phyloP scores from a whole-genome alignment of 2,888 invertebrate species.

The Pachliopta kotzebuea region DNA sequence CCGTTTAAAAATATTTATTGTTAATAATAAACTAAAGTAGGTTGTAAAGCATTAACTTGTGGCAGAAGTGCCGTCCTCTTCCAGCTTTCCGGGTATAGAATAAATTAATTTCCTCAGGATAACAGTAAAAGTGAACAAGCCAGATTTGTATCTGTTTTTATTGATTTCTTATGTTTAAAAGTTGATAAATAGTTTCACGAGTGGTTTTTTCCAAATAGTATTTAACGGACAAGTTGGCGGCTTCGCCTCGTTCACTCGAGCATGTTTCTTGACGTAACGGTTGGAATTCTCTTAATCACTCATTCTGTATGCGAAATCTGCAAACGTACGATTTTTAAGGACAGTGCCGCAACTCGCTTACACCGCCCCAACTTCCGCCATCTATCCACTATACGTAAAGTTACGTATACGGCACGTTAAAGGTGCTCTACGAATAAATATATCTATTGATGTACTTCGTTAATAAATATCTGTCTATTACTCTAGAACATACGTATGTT shows the following conservation, averaged over 20 bases:
- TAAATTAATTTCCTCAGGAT: not conserved
- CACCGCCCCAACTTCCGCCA: slow-evolving; percentile 41
- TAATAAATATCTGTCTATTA: slow-evolving; percentile 32
- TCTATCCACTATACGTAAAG: slow-evolving; percentile 10
- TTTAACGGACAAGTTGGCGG: slow-evolving; percentile 36
- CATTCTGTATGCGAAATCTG: slow-evolving; percentile 58
- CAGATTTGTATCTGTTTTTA: not conserved
- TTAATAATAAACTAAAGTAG: no score
- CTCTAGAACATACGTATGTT: slow-evolving; percentile 39
- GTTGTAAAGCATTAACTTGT: no score
- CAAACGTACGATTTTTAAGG: slow-evolving; percentile 51
- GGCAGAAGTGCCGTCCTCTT: no score
- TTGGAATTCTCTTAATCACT: slow-evolving; percentile 55
- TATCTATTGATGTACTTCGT: not conserved
- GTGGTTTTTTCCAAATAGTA: not conserved
- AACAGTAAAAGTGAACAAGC: not conserved
- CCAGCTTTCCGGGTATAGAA: not conserved
- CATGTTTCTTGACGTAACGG: slow-evolving; percentile 49
- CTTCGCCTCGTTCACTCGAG: slow-evolving; percentile 48
- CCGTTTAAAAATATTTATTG: no score
- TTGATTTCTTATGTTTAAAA: not conserved
- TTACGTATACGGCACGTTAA: slow-evolving; percentile 12
- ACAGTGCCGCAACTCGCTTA: slow-evolving; percentile 45
- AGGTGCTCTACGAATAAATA: slow-evolving; percentile 35
- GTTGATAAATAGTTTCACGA: not conserved